Percentiles rank a stretch among this genome's conserved stretches.
These are phyloP conservation scores for Poliocrania exsul DNA, from an alignment of 2,797 vertebrate species.

Conservation along the genomic window DNA sequence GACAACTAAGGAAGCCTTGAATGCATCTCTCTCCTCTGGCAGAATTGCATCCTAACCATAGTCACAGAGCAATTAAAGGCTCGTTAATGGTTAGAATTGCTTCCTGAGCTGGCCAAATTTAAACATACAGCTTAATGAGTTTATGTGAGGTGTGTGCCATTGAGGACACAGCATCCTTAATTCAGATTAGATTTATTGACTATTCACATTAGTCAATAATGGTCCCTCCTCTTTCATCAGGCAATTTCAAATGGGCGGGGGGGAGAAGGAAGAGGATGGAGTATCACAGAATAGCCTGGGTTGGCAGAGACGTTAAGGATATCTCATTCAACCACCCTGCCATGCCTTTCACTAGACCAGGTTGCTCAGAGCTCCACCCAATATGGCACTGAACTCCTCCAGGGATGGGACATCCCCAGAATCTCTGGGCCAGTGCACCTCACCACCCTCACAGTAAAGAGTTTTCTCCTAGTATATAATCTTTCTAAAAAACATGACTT, in stretches of 20 bases:
- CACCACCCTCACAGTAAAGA: not conserved
- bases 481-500: not conserved
- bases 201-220: not conserved
- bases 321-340: not conserved
- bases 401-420: not conserved
- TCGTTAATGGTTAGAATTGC: not conserved
- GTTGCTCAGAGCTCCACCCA: not conserved
- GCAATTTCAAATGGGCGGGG: rapidly evolving
- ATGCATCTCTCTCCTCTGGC: not conserved
- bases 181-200: not conserved
- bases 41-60: not conserved
- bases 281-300: not conserved
- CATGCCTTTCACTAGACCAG: not conserved
- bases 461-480: not conserved
- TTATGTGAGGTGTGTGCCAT: not conserved
- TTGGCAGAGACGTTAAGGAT: not conserved
- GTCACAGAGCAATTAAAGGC: not conserved
- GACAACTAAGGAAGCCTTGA: not conserved
- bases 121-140: not conserved
- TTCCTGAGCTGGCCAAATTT: not conserved
- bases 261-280: not conserved
- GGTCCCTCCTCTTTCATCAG: not conserved
- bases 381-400: not conserved
- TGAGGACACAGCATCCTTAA: not conserved
- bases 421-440: not conserved